phyloP scores from a whole-genome alignment of 1,140 invertebrate genomes.

The Heliconius eleuchia region DNA sequence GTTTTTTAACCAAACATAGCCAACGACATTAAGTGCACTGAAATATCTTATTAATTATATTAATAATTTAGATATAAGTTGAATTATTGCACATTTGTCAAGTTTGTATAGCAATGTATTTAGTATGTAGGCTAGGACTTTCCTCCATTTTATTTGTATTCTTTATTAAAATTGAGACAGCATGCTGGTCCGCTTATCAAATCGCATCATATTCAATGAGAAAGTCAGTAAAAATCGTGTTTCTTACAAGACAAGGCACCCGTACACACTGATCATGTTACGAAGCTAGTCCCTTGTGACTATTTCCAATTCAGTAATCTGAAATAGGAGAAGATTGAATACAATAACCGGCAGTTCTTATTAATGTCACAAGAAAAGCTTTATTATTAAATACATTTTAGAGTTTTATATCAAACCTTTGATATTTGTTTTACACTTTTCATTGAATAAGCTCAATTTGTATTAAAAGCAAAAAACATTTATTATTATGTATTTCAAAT shows the following conservation, averaged over 20 bases:
- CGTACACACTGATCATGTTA: constrained; percentile 27
- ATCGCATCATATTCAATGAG: constrained; percentile 18
- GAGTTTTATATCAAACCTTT: not conserved
- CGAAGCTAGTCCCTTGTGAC: constrained; percentile 25
- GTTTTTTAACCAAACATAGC: too few relatives aligned
- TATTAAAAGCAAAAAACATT: not conserved
- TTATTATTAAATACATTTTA: not conserved
- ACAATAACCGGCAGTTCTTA: constrained; percentile 13
- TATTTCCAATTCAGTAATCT: constrained; percentile 34
- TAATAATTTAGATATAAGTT: too few relatives aligned
- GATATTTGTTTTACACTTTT: not conserved
- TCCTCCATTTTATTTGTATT: not conserved
- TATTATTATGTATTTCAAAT: not conserved
- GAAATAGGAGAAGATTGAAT: constrained; percentile 25
- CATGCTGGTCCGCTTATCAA: constrained; percentile 13
- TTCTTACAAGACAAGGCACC: constrained; percentile 31
- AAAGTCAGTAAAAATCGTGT: constrained; percentile 28
- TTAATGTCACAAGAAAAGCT: constrained; percentile 7
- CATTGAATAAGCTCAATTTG: too few relatives aligned
- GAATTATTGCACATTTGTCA: too few relatives aligned
- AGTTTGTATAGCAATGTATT: not conserved
- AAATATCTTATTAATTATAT: too few relatives aligned
- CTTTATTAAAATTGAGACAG: not conserved
- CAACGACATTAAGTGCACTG: too few relatives aligned
- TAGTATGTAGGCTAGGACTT: not conserved